phyloP scores from a whole-genome alignment of 1,140 invertebrate species.

The Zelostemma sp. region DNA sequence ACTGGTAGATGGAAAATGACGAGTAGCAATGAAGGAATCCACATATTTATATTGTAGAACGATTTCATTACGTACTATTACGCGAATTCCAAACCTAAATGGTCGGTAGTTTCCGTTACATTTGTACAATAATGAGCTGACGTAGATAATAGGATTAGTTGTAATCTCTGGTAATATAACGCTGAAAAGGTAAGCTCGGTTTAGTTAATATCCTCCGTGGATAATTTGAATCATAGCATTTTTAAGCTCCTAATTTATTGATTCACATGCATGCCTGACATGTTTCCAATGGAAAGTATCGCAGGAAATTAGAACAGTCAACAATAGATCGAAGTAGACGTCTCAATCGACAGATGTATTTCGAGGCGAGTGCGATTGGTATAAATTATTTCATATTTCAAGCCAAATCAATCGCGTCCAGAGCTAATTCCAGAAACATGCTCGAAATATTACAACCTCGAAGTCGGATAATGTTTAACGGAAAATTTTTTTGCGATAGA shows the following conservation, averaged over 20 bases:
- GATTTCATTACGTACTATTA: constrained; percentile 35
- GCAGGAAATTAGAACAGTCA: neutral
- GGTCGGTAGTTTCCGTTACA: constrained; percentile 46
- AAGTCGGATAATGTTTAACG: constrained; percentile 2
- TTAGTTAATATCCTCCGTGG: constrained; percentile 60
- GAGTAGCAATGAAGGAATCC: constrained; percentile 9
- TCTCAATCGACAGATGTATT: constrained; percentile 33
- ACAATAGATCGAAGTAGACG: too few species aligned
- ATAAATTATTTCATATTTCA: constrained; percentile 19
- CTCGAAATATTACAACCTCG: constrained; percentile 10
- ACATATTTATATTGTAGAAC: constrained; percentile 27
- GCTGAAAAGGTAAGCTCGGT: constrained; percentile 64
- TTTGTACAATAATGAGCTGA: constrained; percentile 67
- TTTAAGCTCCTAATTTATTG: constrained; percentile 57
- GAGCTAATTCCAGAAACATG: neutral
- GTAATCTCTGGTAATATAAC: constrained; percentile 66
- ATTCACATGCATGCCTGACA: neutral
- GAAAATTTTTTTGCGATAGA: constrained; percentile 30
- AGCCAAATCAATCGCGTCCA: neutral
- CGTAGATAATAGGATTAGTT: constrained; percentile 66
- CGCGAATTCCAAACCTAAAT: constrained; percentile 39
- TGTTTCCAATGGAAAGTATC: constrained; percentile 19
- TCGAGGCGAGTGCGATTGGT: constrained; percentile 31
- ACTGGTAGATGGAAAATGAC: constrained; percentile 10
- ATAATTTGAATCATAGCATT: constrained; percentile 53